These are phyloP conservation scores for Aphaenogaster floridana DNA, from an alignment of 1,140 invertebrate genomes.

Conservation along the genomic window DNA sequence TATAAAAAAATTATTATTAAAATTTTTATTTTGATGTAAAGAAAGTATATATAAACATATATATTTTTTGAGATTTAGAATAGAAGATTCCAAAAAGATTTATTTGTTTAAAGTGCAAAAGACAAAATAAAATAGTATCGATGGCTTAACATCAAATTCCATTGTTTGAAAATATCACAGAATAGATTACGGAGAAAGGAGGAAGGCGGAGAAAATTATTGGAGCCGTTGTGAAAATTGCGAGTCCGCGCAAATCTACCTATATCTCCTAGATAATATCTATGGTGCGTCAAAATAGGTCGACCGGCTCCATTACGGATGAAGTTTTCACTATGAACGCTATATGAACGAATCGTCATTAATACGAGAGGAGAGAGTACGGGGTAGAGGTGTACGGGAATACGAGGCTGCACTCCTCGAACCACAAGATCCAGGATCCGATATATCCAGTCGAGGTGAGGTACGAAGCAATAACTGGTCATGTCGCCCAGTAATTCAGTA, in stretches of 20 bases:
- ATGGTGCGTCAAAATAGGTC: slow-evolving; percentile 16
- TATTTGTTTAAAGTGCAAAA: no score
- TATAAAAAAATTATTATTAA: no score
- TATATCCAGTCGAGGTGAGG: slow-evolving; percentile 74
- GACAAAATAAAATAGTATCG: no score
- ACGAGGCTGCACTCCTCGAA: slow-evolving; percentile 54
- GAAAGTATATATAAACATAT: no score
- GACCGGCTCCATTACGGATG: slow-evolving; percentile 50
- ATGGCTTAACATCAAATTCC: neutral
- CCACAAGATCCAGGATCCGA: slow-evolving; percentile 74
- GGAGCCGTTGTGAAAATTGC: neutral
- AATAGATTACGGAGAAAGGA: slow-evolving; percentile 10
- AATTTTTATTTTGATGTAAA: no score
- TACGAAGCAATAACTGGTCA: slow-evolving; percentile 81
- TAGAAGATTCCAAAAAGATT: no score
- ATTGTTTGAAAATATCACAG: slow-evolving; percentile 4
- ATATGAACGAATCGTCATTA: slow-evolving; percentile 66
- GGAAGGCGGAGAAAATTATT: neutral
- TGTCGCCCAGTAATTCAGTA: slow-evolving; percentile 83
- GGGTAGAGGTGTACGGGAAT: slow-evolving; percentile 6
- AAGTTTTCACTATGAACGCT: slow-evolving; percentile 66
- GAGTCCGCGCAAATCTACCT: slow-evolving; percentile 23
- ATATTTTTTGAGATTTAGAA: no score
- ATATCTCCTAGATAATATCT: slow-evolving; percentile 59
- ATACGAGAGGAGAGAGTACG: slow-evolving; percentile 11